A percentile compares a stretch with the other conserved stretches of the same genome.
Conservation (phyloP, 1,140 invertebrate genomes). For the Drosophila sp. region DNA sequence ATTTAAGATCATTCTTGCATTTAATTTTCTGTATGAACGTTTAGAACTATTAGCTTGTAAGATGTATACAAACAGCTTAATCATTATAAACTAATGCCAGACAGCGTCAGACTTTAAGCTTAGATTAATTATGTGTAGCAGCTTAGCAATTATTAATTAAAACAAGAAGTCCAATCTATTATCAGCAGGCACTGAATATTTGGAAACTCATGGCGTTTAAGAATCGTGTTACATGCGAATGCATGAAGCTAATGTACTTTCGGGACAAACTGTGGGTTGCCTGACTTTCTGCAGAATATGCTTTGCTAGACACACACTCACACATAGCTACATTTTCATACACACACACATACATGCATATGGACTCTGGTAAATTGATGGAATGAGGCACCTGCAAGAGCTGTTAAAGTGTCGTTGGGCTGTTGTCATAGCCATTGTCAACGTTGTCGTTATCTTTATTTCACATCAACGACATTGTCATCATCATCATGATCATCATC, state of each 20-base stretch:
- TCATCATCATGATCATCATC: conserved; percentile 63
- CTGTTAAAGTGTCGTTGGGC: conserved; percentile 80
- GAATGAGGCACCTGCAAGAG: conserved; percentile 69
- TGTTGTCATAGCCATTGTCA: conserved; percentile 81
- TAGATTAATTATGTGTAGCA: not conserved
- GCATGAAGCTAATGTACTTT: conserved; percentile 26
- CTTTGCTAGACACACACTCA: not conserved
- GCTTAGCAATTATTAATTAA: not conserved
- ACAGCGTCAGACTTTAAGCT: not conserved
- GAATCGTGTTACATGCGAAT: conserved; percentile 9
- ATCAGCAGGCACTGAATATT: not conserved
- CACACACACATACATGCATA: not conserved
- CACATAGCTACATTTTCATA: not conserved
- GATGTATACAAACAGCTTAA: no score
- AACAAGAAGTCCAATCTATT: not conserved
- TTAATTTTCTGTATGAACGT: no score
- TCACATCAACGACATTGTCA: conserved; percentile 81
- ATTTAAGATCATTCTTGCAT: no score
- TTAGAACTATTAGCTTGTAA: no score
- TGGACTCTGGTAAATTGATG: not conserved
- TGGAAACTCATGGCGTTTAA: not conserved
- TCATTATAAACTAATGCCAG: no score
- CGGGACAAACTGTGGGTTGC: not conserved
- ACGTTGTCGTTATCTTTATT: conserved; percentile 82
- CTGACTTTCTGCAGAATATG: not conserved